A percentile compares a stretch with the other conserved stretches of the same genome.
Conservation (phyloP, 1,140 invertebrate genomes). For the Caenorhabditis brenneri region DNA sequence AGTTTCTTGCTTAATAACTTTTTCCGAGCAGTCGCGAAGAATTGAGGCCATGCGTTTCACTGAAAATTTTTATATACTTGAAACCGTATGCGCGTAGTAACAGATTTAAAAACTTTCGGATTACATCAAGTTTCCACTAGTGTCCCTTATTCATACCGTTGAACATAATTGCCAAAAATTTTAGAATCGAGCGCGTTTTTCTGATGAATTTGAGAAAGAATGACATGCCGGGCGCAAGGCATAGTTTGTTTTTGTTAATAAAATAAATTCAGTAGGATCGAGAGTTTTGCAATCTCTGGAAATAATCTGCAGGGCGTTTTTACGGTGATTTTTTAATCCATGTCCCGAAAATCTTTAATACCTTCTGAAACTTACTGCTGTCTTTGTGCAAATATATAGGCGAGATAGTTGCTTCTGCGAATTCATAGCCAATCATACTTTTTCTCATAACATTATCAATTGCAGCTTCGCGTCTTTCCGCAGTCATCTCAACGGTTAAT, state of each 20-base stretch:
- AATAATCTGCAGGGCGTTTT: background rate
- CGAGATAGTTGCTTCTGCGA: background rate
- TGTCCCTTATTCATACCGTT: too few relatives aligned
- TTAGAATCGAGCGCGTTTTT: too few relatives aligned
- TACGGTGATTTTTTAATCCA: background rate
- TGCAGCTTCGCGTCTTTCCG: slow-evolving; percentile 1
- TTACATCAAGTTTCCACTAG: too few relatives aligned
- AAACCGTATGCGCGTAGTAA: too few relatives aligned
- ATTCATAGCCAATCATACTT: background rate
- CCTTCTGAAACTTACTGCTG: slow-evolving; percentile 4
- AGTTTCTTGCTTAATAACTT: background rate
- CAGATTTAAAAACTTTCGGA: too few relatives aligned
- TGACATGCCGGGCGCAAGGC: too few relatives aligned
- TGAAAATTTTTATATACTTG: background rate
- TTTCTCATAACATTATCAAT: background rate
- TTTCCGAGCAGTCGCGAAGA: background rate
- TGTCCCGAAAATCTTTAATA: background rate
- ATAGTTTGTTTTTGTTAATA: too few relatives aligned
- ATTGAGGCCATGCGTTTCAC: slow-evolving; percentile 27
- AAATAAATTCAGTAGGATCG: too few relatives aligned
- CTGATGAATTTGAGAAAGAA: too few relatives aligned
- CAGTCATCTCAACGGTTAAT: slow-evolving; percentile 46
- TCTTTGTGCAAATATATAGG: slow-evolving; percentile 43
- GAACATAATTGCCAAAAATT: too few relatives aligned
- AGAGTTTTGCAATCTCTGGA: too few relatives aligned